Percentiles rank a stretch among this genome's conserved stretches.
These are phyloP conservation scores for Onychomys torridus DNA, from an alignment of 2,797 vertebrate species.

Conservation along the genomic window DNA sequence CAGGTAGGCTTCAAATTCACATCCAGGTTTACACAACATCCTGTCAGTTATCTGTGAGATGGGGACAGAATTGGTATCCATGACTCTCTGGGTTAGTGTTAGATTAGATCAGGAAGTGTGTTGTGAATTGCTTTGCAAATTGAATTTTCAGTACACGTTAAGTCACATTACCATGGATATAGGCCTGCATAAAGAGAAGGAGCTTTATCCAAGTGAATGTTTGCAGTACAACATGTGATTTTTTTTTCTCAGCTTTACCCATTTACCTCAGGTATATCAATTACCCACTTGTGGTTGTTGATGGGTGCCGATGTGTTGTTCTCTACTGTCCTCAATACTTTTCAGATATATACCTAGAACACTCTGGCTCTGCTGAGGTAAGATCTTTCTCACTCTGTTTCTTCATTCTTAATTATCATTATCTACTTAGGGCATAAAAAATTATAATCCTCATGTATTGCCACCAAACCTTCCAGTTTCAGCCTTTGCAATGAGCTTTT, in stretches of 20 bases:
- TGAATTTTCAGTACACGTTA: background rate
- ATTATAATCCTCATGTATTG: background rate
- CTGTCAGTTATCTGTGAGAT: background rate
- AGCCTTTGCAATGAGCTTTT: background rate
- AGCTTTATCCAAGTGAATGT: background rate
- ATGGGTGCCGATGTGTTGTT: background rate
- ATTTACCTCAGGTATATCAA: background rate
- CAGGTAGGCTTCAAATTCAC: background rate
- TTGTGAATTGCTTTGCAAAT: background rate
- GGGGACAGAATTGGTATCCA: background rate
- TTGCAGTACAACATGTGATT: background rate
- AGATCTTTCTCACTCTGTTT: background rate
- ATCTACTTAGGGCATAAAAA: background rate
- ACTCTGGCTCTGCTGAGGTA: background rate
- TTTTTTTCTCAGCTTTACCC: background rate
- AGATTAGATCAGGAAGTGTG: background rate
- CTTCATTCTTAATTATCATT: constrained; percentile 34
- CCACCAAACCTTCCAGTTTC: background rate
- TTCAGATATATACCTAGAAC: background rate
- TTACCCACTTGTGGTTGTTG: background rate
- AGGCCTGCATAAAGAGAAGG: background rate
- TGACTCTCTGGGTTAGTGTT: background rate
- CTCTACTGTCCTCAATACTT: background rate
- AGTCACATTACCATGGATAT: background rate
- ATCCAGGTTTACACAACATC: background rate